A percentile compares a stretch with the other conserved stretches of the same genome.
Conservation (phyloP, 2,113 vertebrate genomes). For the Pithys albifrons region DNA sequence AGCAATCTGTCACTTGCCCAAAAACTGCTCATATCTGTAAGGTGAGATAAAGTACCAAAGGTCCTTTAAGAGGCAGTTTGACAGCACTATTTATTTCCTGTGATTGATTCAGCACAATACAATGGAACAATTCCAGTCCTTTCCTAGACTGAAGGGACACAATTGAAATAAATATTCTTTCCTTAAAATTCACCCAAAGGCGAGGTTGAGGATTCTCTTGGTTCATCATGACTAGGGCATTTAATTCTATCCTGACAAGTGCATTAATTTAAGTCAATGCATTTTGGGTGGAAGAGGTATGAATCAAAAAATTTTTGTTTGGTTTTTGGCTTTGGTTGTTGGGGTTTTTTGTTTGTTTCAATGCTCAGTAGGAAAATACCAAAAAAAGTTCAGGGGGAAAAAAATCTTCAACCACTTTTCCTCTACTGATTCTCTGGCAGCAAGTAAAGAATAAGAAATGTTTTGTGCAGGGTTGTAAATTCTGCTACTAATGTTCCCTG, state of each 20-base stretch:
- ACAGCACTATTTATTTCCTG: neutral
- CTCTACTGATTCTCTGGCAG: neutral
- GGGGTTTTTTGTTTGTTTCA: too few relatives aligned
- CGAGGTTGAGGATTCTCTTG: neutral
- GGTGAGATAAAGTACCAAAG: neutral
- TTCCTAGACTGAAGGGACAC: neutral
- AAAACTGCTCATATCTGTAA: neutral
- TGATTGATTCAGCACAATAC: neutral
- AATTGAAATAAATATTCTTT: neutral
- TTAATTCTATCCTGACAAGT: slow-evolving; percentile 1
- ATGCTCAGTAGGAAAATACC: neutral
- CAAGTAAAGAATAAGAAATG: neutral
- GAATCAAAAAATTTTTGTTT: neutral
- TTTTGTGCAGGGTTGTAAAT: neutral
- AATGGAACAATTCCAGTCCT: neutral
- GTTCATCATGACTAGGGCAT: neutral
- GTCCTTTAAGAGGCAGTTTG: neutral
- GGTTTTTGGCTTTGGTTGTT: too few relatives aligned
- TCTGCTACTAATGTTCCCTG: neutral
- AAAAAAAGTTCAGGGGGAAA: neutral
- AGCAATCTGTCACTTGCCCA: neutral
- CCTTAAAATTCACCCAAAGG: accelerated
- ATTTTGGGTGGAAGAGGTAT: neutral
- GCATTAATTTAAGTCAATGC: neutral
- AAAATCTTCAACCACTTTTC: neutral